phyloP scores from a whole-genome alignment of 2,888 invertebrate genomes.

The Xestia c-nigrum region DNA sequence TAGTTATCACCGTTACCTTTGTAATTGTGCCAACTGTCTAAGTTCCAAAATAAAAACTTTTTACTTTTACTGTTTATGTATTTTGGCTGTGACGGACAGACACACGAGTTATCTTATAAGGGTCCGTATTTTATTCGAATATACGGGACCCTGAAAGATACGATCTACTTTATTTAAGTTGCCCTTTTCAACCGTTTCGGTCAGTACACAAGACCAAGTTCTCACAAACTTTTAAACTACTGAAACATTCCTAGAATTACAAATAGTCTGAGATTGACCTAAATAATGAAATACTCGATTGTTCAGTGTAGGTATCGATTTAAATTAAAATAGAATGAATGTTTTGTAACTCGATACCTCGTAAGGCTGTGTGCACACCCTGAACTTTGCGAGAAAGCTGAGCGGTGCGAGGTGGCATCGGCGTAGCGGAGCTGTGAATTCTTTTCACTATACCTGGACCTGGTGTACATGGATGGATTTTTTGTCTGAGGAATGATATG shows the following conservation, averaged over 20 bases:
- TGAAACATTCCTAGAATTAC: conserved; percentile 8
- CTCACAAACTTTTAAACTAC: neutral
- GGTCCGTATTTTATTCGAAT: neutral
- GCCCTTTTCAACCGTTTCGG: neutral
- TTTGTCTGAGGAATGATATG: too few relatives aligned
- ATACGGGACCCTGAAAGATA: neutral
- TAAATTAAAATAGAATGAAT: conserved; percentile 54
- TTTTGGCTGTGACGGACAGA: neutral
- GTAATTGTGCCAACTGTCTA: too few relatives aligned
- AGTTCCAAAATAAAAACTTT: too few relatives aligned
- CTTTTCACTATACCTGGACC: neutral
- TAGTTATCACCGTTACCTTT: too few relatives aligned
- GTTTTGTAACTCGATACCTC: conserved; percentile 11
- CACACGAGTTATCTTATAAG: neutral
- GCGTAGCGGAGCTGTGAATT: neutral
- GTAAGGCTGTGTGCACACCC: neutral
- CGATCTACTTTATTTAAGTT: neutral
- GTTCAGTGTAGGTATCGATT: conserved; percentile 55
- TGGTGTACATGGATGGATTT: too few relatives aligned
- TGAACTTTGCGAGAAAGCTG: neutral
- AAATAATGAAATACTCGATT: conserved; percentile 49
- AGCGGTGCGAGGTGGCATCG: neutral
- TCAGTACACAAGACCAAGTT: neutral
- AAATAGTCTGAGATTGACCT: conserved; percentile 46
- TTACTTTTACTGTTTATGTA: too few relatives aligned